Evolutionary conservation across 2,888 invertebrate genomes (phyloP).

Genomic region (Cephus runcator): DNA sequence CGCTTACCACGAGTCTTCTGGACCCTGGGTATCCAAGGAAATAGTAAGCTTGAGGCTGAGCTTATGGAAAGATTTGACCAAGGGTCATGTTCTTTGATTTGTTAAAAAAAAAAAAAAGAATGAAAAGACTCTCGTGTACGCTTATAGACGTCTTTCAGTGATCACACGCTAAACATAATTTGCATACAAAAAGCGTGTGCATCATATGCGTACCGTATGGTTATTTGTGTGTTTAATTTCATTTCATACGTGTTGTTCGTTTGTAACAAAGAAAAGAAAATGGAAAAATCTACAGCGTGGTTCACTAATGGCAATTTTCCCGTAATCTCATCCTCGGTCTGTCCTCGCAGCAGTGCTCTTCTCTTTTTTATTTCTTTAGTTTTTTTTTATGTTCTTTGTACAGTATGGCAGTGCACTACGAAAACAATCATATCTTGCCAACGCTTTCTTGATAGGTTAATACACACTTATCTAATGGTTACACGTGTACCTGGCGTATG

Average conservation of each 20-base stretch:
- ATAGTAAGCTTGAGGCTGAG: conserved; percentile 20
- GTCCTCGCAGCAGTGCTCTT: not conserved
- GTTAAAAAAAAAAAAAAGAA: not conserved
- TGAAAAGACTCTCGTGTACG: not conserved
- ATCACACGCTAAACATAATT: not conserved
- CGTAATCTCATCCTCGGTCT: conserved; percentile 3
- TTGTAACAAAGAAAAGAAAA: not conserved
- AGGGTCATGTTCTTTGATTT: not conserved
- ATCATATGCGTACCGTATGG: not conserved
- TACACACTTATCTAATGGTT: not conserved
- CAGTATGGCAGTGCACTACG: not conserved
- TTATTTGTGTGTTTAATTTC: not conserved
- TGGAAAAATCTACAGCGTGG: not conserved
- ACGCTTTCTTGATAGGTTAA: not conserved
- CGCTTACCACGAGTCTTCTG: conserved; percentile 3
- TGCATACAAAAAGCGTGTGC: not conserved
- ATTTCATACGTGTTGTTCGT: not conserved
- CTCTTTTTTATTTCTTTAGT: not conserved
- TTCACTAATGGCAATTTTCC: conserved; percentile 2
- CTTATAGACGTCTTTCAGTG: not conserved
- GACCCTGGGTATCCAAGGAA: conserved; percentile 1
- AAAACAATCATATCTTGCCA: not conserved
- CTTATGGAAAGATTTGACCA: conserved; percentile 10
- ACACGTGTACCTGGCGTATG: not conserved
- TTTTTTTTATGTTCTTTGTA: not conserved